Percentiles rank a stretch among this genome's conserved stretches.
phyloP scores from a whole-genome alignment of 2,888 invertebrate genomes.

The Cryptocephalus moraei region DNA sequence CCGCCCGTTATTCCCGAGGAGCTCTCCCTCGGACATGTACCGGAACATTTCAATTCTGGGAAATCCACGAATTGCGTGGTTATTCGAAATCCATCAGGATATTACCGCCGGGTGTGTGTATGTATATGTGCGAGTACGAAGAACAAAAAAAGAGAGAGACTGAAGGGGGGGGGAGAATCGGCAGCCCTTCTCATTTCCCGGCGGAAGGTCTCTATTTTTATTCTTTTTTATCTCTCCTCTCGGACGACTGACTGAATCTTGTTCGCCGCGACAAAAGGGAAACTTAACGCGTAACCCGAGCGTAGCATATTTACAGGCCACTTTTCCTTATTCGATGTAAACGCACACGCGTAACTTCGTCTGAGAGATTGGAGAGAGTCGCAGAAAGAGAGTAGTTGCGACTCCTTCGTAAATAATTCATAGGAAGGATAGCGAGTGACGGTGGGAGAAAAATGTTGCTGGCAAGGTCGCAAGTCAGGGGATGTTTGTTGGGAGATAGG shows the following conservation, averaged over 20 bases:
- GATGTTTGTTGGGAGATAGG: background rate
- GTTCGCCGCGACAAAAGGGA: background rate
- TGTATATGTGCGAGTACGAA: too few relatives aligned
- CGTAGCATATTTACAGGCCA: background rate
- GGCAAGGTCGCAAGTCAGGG: background rate
- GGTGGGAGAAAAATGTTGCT: background rate
- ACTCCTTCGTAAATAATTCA: background rate
- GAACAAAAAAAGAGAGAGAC: too few relatives aligned
- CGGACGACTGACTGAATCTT: background rate
- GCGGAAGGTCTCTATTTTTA: too few relatives aligned
- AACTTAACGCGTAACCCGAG: background rate
- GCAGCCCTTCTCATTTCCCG: too few relatives aligned
- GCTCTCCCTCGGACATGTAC: too few relatives aligned
- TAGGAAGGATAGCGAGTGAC: background rate
- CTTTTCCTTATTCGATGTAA: background rate
- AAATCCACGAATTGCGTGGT: too few relatives aligned
- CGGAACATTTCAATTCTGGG: too few relatives aligned
- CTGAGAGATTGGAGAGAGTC: background rate
- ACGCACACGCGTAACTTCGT: background rate
- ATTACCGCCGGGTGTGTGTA: too few relatives aligned
- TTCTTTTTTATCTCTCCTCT: background rate
- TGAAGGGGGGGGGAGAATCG: too few relatives aligned
- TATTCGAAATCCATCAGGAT: too few relatives aligned
- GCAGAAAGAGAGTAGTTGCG: background rate
- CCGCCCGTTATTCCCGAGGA: too few relatives aligned